Evolutionary conservation across 2,113 vertebrate species (phyloP), one percentile per base, ranked within the genome.

Genomic region (Cryptotis parvus): DNA sequence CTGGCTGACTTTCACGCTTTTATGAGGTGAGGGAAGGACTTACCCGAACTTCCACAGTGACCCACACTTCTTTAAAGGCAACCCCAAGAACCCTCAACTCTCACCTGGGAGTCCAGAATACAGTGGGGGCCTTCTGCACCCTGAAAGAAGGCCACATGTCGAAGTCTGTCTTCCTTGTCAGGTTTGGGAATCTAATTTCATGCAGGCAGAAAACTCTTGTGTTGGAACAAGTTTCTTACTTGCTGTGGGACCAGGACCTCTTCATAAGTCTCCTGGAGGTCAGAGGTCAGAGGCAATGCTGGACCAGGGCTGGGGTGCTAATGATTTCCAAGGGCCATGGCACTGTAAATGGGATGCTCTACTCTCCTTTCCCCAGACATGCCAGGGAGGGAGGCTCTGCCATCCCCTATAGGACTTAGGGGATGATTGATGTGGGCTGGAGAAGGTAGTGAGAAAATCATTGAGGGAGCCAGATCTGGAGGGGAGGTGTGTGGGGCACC

Each of bases 241-340:
- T 94, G 97, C 95, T 84, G 95, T 97, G 91, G 96, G 97, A 96
- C 97, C 97, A 85, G 93, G 97, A 92, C 96, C 90, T 81, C 96
- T 97, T n/a, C 96, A 91, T 98, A 97, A 96, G 85, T 94, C 91
- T 97, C 93, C 92, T 93, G 96, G 97, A 97, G 97, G 97, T 98
- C 97, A 96, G 91, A 83, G 90, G 95, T 77, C n/a, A n/a, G n/a
- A n/a, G n/a, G n/a, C n/a, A n/a, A 69, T 82, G 96, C 95, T 65
- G 95, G 91, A 94, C 84, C 55, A 97, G 97, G 96, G 97, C 97
- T 97, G 97, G 97, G 96, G 96, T 96, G 96, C 96, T 97, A 97
- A 97, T 96, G 97, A 98, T 98, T 98, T 98, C 96, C 91, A 96
- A 94, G 82, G 86, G 93, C 96, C 97, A 69, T 92, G 96, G 96